phyloP scores from a whole-genome alignment of 2,888 invertebrate species.

The Heterodera filipjevi region DNA sequence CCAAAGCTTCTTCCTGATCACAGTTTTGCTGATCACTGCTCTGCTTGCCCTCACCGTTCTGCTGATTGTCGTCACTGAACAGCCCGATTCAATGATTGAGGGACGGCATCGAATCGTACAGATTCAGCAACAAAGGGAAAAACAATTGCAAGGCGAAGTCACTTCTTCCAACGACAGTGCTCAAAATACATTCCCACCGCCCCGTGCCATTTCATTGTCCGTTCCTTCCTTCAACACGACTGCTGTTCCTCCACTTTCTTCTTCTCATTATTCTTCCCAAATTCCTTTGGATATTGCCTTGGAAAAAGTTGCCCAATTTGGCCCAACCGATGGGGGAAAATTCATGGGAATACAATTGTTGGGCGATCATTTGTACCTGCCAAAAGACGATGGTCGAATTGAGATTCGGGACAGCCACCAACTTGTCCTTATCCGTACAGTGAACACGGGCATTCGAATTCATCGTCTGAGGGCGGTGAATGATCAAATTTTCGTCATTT shows the following conservation, averaged over 20 bases:
- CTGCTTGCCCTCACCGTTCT: slow-evolving; percentile 19
- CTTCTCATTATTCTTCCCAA: not conserved
- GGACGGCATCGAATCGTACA: not conserved
- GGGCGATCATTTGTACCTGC: slow-evolving; percentile 1
- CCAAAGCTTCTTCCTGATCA: slow-evolving; percentile 23
- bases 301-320: slow-evolving; percentile 21
- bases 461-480: slow-evolving; percentile 26
- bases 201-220: not conserved
- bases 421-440: not conserved
- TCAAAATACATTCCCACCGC: not conserved
- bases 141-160: not conserved
- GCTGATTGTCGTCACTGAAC: slow-evolving; percentile 22
- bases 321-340: slow-evolving; percentile 23
- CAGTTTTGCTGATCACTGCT: slow-evolving; percentile 23
- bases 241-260: not conserved
- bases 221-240: not conserved
- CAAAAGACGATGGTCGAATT: slow-evolving; percentile 21
- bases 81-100: slow-evolving; percentile 24
- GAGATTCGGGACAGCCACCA: not conserved
- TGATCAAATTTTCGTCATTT: not conserved
- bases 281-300: not conserved
- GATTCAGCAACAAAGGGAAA: not conserved
- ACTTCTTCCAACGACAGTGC: not conserved
- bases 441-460: slow-evolving; percentile 15
- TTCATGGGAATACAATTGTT: slow-evolving; percentile 19